Percentiles rank a stretch among this genome's conserved stretches.
Conservation (phyloP, 2,888 invertebrate genomes). For the Camptogramma bilineatum region DNA sequence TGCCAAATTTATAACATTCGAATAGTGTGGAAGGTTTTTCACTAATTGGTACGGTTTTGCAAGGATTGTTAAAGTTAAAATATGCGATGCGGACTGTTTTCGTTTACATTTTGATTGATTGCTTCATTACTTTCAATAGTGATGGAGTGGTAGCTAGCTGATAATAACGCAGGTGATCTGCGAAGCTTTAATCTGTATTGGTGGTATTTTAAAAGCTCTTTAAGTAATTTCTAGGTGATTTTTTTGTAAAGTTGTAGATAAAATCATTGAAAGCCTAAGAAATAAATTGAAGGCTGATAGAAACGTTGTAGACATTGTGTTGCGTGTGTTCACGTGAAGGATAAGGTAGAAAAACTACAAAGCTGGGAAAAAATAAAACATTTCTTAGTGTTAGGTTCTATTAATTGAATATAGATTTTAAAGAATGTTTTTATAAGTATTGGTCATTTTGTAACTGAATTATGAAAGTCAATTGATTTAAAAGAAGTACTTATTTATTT, state of each 20-base stretch:
- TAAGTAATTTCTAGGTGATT: not conserved
- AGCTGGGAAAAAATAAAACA: too few species aligned
- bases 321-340: too few species aligned
- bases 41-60: slow-evolving; percentile 80
- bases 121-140: slow-evolving; percentile 70
- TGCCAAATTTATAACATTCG: slow-evolving; percentile 84
- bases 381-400: too few species aligned
- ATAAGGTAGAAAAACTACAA: too few species aligned
- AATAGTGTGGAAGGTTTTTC: slow-evolving; percentile 79
- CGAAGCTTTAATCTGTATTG: slow-evolving; percentile 19
- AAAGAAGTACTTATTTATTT: too few species aligned
- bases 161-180: slow-evolving; percentile 32
- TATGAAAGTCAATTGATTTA: too few species aligned
- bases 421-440: too few species aligned
- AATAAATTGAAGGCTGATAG: too few species aligned
- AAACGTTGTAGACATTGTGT: too few species aligned
- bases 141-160: slow-evolving; percentile 48
- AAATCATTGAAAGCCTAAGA: too few species aligned
- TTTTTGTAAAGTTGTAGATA: not conserved
- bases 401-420: too few species aligned
- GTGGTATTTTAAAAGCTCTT: not conserved
- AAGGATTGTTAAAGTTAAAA: slow-evolving; percentile 85
- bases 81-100: slow-evolving; percentile 82
- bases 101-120: slow-evolving; percentile 82
- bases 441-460: too few species aligned